Conservation (phyloP, 2,797 vertebrate species). For the Euthynnus affinis region DNA sequence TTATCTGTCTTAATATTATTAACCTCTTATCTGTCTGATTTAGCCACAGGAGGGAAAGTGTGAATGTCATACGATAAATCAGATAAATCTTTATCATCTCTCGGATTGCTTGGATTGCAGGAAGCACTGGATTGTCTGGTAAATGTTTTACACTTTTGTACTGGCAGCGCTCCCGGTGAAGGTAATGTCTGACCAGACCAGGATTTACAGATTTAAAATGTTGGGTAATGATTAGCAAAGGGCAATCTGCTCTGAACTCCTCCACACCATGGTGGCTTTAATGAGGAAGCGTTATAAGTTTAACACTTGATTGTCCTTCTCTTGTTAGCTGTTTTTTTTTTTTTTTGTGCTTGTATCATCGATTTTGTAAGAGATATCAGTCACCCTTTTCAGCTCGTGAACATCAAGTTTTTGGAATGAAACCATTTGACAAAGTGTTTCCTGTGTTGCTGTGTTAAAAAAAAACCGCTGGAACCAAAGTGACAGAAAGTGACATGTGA, state of each 20-base stretch:
- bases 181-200: constrained; percentile 29
- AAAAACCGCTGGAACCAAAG: constrained; percentile 9
- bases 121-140: constrained; percentile 26
- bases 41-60: constrained; percentile 24
- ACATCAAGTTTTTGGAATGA: neutral
- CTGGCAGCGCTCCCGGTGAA: neutral
- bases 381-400: neutral
- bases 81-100: neutral
- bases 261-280: constrained; percentile 1
- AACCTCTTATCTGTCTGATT: constrained; percentile 50
- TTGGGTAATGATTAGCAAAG: constrained; percentile 56
- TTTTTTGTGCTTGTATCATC: neutral
- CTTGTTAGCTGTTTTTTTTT: neutral
- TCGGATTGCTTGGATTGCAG: constrained; percentile 26
- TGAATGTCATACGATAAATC: constrained; percentile 37
- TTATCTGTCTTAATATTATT: neutral
- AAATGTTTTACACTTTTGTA: constrained; percentile 65
- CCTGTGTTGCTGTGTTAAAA: neutral
- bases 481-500: constrained; percentile 42
- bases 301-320: neutral
- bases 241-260: neutral
- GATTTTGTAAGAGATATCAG: neutral
- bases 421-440: neutral
- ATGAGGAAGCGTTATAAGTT: neutral
- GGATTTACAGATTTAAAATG: constrained; percentile 46